Conservation (phyloP, 2,888 invertebrate species). For the Nezara viridula region DNA sequence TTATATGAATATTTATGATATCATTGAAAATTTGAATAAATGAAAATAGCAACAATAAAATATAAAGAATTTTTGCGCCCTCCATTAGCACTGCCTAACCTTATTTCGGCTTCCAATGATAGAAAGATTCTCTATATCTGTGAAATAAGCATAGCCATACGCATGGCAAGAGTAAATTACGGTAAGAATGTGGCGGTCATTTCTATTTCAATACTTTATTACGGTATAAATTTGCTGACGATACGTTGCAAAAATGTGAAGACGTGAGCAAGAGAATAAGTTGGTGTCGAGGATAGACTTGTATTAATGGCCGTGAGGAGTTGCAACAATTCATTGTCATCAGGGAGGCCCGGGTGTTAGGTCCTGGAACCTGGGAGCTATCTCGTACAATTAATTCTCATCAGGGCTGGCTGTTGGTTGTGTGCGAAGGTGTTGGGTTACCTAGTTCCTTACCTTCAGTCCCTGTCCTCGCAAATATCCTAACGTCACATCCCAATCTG, state of each 20-base stretch:
- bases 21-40: too few relatives aligned
- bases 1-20: too few relatives aligned
- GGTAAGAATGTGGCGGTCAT: background rate
- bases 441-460: background rate
- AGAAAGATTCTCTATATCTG: too few relatives aligned
- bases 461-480: background rate
- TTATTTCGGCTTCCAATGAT: too few relatives aligned
- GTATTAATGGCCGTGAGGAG: background rate
- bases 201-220: background rate
- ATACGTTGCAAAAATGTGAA: background rate
- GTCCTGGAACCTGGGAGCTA: background rate
- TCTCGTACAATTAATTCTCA: background rate
- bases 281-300: background rate
- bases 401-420: background rate
- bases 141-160: too few relatives aligned
- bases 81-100: too few relatives aligned
- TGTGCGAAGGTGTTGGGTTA: background rate
- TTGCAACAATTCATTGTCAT: conserved; percentile 18
- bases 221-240: background rate
- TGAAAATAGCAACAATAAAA: too few relatives aligned
- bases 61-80: too few relatives aligned
- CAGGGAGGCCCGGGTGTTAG: background rate
- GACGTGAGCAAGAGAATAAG: background rate
- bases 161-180: too few relatives aligned
- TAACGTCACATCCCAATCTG: background rate